Conservation (phyloP, 2,113 vertebrate species). For the Corynorhinus townsendii region DNA sequence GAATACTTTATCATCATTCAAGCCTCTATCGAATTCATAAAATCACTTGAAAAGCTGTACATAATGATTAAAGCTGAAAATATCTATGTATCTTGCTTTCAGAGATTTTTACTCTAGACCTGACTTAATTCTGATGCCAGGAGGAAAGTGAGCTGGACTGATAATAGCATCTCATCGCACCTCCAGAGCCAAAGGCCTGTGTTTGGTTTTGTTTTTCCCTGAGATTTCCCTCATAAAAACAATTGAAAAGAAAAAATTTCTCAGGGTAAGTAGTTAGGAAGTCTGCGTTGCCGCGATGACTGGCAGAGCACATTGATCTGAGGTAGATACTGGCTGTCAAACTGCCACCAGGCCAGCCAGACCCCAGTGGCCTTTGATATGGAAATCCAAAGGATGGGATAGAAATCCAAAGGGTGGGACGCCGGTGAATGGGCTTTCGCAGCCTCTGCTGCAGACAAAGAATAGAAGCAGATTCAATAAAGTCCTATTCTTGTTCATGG, state of each 20-base stretch:
- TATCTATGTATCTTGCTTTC: background rate
- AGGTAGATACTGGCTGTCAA: slow-evolving; percentile 46
- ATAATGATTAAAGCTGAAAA: background rate
- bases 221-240: background rate
- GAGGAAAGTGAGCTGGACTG: background rate
- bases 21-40: background rate
- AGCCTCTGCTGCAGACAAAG: slow-evolving; percentile 9
- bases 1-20: background rate
- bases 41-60: background rate
- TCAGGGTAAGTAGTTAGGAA: slow-evolving; percentile 26
- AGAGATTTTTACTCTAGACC: background rate
- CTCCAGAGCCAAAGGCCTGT: background rate
- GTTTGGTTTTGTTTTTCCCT: background rate
- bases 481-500: background rate
- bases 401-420: background rate
- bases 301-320: slow-evolving; percentile 41
- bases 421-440: background rate
- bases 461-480: background rate
- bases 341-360: background rate
- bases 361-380: slow-evolving; percentile 54
- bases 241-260: slow-evolving; percentile 42
- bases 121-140: background rate
- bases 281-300: background rate
- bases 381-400: slow-evolving; percentile 14
- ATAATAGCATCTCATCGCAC: background rate